Evolutionary conservation across 2,888 invertebrate genomes (phyloP), one percentile per base, ranked within the genome.

Genomic region (Serripes groenlandicus): DNA sequence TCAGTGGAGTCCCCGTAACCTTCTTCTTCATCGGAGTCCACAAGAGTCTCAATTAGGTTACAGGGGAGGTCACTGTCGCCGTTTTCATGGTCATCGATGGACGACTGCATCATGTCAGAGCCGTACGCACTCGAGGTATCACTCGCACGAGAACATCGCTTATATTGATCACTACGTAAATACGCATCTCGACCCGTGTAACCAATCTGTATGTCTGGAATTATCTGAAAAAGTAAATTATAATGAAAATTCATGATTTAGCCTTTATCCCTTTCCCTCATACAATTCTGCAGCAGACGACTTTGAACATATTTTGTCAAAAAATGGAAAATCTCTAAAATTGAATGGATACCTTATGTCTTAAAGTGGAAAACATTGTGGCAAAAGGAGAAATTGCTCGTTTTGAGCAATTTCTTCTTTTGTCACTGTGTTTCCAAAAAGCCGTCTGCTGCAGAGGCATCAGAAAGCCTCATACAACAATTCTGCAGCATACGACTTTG

Each of bases 121-220:
- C 98, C 98, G 95, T 99, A 99, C 78, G 98, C 98, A 89, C 98
- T 98, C 94, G 98, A 98, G 32, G 98, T 98, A 95, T 99, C 98
- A 93, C 98, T 98, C 37, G 92, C 92, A 3, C 92, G 88, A 0
- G 92, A 92, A 82, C 90, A 91, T 28, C 93, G 87, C 81, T 93
- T 93, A 75, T 87, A 88, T 42, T 89, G 89, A 35, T 91, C 90
- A 79, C 87, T 88, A 28, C 89, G 89, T 69, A 88, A 66, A 74
- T 83, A 91, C 18, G 85, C 88, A 54, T 92, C 91, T 66, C 87
- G 64, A 26, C 81, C 81, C 62, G 83, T 82, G 75, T 81, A 87
- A 34, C 80, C 82, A 34, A 85, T 90, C 90, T 83, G 83, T 66
- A 72, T 90, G 83, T 72, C 85, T 11, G 85, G 85, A 49, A 85